These are phyloP conservation scores for Drosophila parvula DNA, from an alignment of 1,140 invertebrate genomes.

Conservation along the genomic window DNA sequence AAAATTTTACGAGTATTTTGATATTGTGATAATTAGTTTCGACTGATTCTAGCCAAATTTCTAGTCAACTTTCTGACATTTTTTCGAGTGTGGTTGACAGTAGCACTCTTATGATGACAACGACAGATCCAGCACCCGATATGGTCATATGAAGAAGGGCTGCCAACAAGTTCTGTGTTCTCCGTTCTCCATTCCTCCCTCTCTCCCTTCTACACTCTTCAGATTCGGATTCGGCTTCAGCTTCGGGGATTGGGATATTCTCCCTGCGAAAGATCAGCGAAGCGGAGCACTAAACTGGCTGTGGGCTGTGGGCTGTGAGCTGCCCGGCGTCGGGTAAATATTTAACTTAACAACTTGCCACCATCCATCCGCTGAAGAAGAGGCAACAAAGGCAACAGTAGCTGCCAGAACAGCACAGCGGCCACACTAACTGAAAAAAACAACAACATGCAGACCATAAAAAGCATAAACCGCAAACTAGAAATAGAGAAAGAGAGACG, in stretches of 20 bases:
- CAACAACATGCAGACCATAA: conserved; percentile 54
- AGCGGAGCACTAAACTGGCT: conserved; percentile 33
- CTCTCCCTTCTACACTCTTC: neutral
- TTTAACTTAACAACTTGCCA: conserved; percentile 78
- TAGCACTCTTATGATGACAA: conserved; percentile 55
- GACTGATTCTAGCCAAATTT: neutral
- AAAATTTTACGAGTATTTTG: too few species aligned
- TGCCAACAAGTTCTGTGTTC: conserved; percentile 42
- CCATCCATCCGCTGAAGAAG: conserved; percentile 46
- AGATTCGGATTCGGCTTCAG: conserved; percentile 16
- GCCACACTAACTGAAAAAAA: conserved; percentile 27
- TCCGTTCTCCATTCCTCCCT: neutral
- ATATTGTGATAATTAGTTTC: neutral
- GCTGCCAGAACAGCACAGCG: conserved; percentile 32
- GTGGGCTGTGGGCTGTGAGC: conserved; percentile 4
- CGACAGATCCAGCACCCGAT: conserved; percentile 66
- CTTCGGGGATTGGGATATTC: conserved; percentile 19
- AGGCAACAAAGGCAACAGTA: conserved; percentile 35
- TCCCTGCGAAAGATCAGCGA: conserved; percentile 39
- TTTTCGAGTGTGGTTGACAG: conserved; percentile 27
- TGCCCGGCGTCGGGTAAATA: conserved; percentile 66
- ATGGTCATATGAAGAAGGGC: conserved; percentile 63
- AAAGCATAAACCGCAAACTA: conserved; percentile 66
- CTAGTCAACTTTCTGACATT: neutral
- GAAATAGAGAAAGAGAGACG: conserved; percentile 34